Conservation (phyloP, 2,888 invertebrate genomes). For the Lysandra coridon region DNA sequence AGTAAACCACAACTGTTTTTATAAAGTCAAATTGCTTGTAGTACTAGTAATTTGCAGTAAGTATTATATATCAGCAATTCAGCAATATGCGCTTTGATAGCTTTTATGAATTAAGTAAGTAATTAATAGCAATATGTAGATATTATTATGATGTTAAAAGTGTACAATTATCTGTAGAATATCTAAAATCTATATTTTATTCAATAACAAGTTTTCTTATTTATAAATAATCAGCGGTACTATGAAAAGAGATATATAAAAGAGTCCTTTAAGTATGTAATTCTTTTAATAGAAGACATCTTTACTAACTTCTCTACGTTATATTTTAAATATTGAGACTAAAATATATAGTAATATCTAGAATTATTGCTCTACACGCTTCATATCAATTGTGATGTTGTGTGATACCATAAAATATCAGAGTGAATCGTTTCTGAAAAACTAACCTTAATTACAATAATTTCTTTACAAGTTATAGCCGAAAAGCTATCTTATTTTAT, state of each 20-base stretch:
- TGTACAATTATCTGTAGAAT: neutral
- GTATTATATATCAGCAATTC: no score
- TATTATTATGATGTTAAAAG: neutral
- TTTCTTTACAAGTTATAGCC: neutral
- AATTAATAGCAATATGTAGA: neutral
- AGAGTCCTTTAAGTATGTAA: neutral
- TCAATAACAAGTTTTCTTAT: neutral
- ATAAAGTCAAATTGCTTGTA: neutral
- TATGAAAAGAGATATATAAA: neutral
- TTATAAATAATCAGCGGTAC: neutral
- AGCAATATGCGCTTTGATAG: constrained; percentile 6
- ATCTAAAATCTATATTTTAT: neutral
- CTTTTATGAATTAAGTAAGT: neutral
- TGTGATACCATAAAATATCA: neutral
- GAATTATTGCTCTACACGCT: constrained; percentile 3
- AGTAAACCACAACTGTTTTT: neutral
- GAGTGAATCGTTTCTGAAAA: neutral
- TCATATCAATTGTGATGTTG: neutral
- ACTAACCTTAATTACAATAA: neutral
- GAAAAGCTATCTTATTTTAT: neutral
- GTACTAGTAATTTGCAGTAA: neutral
- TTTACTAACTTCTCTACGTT: neutral
- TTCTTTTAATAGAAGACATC: neutral
- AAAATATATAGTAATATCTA: neutral
- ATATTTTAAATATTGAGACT: neutral